Percentiles rank a stretch among this genome's conserved stretches.
phyloP scores from a whole-genome alignment of 2,113 vertebrate species.

The Mungos mungo region DNA sequence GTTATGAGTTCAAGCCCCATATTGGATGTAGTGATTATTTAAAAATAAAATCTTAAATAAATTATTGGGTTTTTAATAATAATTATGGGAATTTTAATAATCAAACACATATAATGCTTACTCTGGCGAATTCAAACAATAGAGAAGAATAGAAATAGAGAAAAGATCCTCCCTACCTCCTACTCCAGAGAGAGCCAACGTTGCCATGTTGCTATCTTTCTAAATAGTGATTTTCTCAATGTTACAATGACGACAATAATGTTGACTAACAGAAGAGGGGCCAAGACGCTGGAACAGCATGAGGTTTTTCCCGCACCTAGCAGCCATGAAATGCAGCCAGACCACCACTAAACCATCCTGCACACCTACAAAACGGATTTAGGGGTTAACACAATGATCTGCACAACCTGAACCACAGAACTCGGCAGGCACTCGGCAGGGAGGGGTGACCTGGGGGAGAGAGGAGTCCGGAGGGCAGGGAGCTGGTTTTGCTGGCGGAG shows the following conservation, averaged over 20 bases:
- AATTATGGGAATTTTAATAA: not conserved
- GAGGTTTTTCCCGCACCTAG: no score
- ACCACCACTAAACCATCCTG: no score
- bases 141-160: not conserved
- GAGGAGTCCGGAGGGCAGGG: no score
- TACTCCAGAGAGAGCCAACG: not conserved
- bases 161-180: not conserved
- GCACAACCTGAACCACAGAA: no score
- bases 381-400: no score
- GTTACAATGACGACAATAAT: not conserved
- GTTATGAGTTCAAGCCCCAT: not conserved
- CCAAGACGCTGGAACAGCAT: no score
- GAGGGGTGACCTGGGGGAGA: no score
- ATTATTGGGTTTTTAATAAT: not conserved
- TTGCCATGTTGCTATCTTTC: not conserved
- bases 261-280: no score
- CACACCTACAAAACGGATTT: no score
- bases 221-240: not conserved
- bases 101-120: not conserved
- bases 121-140: not conserved
- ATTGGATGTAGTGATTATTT: not conserved
- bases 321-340: no score
- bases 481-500: no score
- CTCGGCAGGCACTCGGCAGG: no score
- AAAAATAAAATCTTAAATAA: not conserved